phyloP scores from a whole-genome alignment of 1,140 invertebrate genomes.

The Heliconius congener region DNA sequence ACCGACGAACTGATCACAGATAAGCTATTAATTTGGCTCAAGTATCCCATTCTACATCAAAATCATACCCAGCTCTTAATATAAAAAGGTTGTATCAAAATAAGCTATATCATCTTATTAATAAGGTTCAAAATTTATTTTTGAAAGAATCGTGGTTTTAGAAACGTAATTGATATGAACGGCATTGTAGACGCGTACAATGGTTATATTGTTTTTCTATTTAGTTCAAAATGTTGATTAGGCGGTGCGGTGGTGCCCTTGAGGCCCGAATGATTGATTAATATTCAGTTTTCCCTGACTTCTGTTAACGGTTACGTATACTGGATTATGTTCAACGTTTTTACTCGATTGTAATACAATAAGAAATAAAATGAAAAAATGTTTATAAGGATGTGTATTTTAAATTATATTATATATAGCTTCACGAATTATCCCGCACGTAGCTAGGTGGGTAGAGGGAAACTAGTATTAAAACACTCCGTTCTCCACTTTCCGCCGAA shows the following conservation, averaged over 20 bases:
- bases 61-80: constrained; percentile 51
- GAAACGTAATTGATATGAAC: constrained; percentile 64
- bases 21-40: constrained; percentile 76
- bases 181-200: constrained; percentile 60
- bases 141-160: background rate
- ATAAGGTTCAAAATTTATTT: constrained; percentile 36
- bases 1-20: constrained; percentile 68
- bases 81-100: constrained; percentile 3
- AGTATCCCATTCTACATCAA: constrained; percentile 65
- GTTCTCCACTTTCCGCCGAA: too few species aligned
- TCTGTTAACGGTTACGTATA: constrained; percentile 18
- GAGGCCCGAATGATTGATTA: constrained; percentile 57
- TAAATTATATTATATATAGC: background rate
- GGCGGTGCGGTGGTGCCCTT: constrained; percentile 46
- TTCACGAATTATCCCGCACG: too few species aligned
- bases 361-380: too few species aligned
- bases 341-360: background rate
- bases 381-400: too few species aligned
- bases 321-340: background rate
- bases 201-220: constrained; percentile 63
- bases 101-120: constrained; percentile 17
- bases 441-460: too few species aligned
- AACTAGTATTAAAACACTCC: too few species aligned
- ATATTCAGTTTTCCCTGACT: constrained; percentile 45
- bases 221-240: constrained; percentile 51